Percentiles rank a stretch among this genome's conserved stretches.
Evolutionary conservation across 2,888 invertebrate genomes (phyloP).

Genomic region (Abrostola triplasia): DNA sequence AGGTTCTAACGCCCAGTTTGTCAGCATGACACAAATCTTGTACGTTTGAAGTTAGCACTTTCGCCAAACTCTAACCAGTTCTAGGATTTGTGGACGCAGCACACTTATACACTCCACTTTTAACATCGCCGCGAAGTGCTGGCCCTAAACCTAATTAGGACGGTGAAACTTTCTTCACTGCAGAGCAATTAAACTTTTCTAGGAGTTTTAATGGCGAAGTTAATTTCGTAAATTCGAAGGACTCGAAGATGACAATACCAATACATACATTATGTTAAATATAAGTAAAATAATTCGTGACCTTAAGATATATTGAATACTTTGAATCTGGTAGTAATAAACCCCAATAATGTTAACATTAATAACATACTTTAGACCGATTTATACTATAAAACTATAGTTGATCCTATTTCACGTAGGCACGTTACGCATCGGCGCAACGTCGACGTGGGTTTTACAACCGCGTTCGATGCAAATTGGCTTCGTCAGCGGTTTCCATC

Average conservation of each 20-base stretch:
- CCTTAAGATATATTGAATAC: background rate
- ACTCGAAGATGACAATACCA: too few species aligned
- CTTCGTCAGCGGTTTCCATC: constrained; percentile 40
- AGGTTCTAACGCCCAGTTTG: constrained; percentile 32
- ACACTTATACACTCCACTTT: constrained; percentile 26
- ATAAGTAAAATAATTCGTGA: too few species aligned
- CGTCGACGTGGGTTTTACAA: constrained; percentile 36
- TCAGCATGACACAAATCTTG: constrained; percentile 22
- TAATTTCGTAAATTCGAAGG: constrained; percentile 3
- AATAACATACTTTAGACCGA: constrained; percentile 19
- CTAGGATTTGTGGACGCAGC: constrained; percentile 15
- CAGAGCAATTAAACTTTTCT: constrained; percentile 15
- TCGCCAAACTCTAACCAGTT: constrained; percentile 32
- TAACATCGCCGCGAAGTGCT: constrained; percentile 17
- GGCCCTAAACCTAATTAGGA: constrained; percentile 30
- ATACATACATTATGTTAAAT: background rate
- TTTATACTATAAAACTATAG: constrained; percentile 21
- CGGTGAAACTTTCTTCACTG: constrained; percentile 16
- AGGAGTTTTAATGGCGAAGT: constrained; percentile 1
- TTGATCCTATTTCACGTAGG: constrained; percentile 38
- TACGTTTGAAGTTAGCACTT: constrained; percentile 35
- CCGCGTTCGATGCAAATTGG: constrained; percentile 42
- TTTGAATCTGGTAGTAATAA: background rate
- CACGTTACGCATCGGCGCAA: constrained; percentile 32
- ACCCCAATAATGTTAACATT: constrained; percentile 10